These are phyloP conservation scores for Eufriesea mexicana DNA, from an alignment of 1,140 invertebrate genomes.

Conservation along the genomic window DNA sequence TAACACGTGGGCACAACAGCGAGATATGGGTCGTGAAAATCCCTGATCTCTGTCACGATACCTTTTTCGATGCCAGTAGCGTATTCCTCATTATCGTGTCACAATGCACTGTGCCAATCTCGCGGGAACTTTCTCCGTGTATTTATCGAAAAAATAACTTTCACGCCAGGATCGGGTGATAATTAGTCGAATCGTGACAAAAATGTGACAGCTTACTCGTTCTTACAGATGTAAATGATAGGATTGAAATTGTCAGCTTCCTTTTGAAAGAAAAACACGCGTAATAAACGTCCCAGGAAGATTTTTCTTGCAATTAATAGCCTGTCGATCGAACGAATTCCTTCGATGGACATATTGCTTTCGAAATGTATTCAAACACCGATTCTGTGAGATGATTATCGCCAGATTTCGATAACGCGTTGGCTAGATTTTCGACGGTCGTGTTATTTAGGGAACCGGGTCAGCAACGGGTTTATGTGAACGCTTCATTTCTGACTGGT, in stretches of 20 bases:
- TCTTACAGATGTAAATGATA: too few relatives aligned
- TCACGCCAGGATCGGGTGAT: slow-evolving; percentile 8
- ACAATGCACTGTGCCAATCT: neutral
- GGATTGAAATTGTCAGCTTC: neutral
- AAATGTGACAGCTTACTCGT: neutral
- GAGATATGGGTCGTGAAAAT: neutral
- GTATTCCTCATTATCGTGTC: slow-evolving; percentile 33
- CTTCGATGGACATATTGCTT: neutral
- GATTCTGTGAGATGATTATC: neutral
- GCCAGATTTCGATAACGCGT: slow-evolving; percentile 20
- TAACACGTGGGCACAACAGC: slow-evolving; percentile 2
- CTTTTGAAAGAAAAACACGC: neutral
- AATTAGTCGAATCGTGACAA: neutral
- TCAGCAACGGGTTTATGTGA: slow-evolving; percentile 61
- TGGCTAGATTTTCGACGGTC: slow-evolving; percentile 31
- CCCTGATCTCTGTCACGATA: neutral
- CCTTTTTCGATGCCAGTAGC: neutral
- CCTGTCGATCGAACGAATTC: neutral
- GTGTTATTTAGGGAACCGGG: slow-evolving; percentile 70
- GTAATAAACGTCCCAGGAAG: neutral
- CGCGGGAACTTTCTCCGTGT: slow-evolving; percentile 22
- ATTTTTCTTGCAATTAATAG: too few relatives aligned
- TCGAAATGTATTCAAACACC: slow-evolving; percentile 8
- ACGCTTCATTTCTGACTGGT: slow-evolving; percentile 64
- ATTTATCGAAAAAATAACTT: slow-evolving; percentile 35